Percentiles rank a stretch among this genome's conserved stretches.
Conservation (phyloP, 1,140 invertebrate species). For the Heterodera schachtii region DNA sequence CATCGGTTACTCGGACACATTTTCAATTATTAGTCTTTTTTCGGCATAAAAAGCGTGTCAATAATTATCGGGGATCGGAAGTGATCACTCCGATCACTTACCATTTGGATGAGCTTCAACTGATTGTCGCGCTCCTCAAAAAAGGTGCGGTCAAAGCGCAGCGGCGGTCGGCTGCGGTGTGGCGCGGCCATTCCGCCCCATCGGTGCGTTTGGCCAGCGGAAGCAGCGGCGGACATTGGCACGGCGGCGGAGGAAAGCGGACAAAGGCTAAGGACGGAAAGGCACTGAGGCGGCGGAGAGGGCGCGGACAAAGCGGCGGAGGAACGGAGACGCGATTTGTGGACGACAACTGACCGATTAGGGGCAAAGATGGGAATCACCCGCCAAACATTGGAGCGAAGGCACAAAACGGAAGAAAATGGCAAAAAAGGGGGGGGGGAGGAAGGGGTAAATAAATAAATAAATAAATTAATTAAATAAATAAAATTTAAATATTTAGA, state of each 20-base stretch:
- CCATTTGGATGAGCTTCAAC: constrained; percentile 34
- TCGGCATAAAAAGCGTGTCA: too few species aligned
- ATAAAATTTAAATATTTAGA: neutral
- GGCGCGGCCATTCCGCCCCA: neutral
- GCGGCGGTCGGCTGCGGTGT: constrained; percentile 12
- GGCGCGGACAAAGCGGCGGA: neutral
- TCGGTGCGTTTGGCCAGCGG: neutral
- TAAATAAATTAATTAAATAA: too few species aligned
- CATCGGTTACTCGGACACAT: too few species aligned
- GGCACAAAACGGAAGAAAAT: too few species aligned
- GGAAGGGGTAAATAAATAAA: too few species aligned
- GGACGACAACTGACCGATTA: neutral
- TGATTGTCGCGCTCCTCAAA: constrained; percentile 29
- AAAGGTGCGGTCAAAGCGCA: constrained; percentile 31
- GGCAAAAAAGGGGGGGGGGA: too few species aligned
- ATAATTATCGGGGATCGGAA: too few species aligned
- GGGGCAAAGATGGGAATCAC: neutral
- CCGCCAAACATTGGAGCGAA: too few species aligned
- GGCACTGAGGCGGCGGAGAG: constrained; percentile 4
- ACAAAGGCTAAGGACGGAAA: constrained; percentile 5
- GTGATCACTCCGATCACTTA: neutral
- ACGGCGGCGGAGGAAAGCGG: neutral
- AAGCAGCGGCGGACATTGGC: neutral
- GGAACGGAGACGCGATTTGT: neutral
- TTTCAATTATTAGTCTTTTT: too few species aligned